phyloP scores from a whole-genome alignment of 2,113 vertebrate species.

The Craseonycteris thonglongyai region DNA sequence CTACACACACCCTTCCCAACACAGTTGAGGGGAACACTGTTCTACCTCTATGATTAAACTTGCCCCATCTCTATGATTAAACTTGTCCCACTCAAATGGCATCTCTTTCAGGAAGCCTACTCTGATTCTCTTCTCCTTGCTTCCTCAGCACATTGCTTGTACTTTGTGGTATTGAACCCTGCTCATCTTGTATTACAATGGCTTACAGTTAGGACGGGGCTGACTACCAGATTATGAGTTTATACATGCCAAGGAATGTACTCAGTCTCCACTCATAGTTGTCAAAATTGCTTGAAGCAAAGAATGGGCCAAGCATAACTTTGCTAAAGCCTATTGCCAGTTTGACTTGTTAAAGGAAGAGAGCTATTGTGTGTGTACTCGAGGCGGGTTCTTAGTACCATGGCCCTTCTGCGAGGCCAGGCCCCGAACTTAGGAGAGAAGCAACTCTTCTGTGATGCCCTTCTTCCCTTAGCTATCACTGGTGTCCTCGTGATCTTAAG shows the following conservation, averaged over 20 bases:
- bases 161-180: background rate
- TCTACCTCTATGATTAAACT: background rate
- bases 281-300: background rate
- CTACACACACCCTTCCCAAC: rapidly evolving
- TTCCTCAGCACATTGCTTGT: background rate
- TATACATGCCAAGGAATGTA: background rate
- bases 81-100: background rate
- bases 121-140: background rate
- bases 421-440: background rate
- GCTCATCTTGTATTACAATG: background rate
- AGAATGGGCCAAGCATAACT: background rate
- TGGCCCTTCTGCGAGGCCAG: background rate
- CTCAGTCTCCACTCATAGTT: background rate
- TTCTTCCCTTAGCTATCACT: background rate
- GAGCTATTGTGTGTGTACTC: rapidly evolving
- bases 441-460: background rate
- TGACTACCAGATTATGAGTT: background rate
- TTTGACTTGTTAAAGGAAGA: background rate
- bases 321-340: background rate
- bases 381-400: background rate
- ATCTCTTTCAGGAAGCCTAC: background rate
- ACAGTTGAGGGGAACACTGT: background rate
- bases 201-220: background rate
- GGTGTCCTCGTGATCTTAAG: no score
- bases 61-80: background rate